Base-by-base conservation (phyloP, 2,113 vertebrate species). In the Rhinichthys klamathensis region DNA sequence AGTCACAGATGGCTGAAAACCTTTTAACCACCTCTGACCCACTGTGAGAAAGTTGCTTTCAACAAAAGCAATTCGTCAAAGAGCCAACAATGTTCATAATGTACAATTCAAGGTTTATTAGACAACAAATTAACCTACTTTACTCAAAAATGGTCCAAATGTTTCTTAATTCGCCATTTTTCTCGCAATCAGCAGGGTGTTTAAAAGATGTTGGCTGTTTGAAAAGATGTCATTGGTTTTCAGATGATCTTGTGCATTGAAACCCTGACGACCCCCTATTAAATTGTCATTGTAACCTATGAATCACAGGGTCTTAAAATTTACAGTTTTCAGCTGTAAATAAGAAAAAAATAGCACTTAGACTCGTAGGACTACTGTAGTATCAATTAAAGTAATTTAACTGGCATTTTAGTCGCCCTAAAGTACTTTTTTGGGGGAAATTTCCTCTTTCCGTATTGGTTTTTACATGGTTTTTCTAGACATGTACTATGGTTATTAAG, bases 231-330 rank as follows among this genome's bases (percentile, higher is more conserved):
- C 6, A 65, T 65, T 32, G 13, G 63, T 32, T 30, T 63, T 63
- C 27, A 67, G 63, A 32, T 32, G 32, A 10, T 35, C 32, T 9
- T 70, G 21, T 70, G 67, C 32, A 38, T 67, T 35, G 85, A 88
- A 84, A 88, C 79, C 81, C 41, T 86, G 56, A 74, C 78, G 67
- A 77, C 79, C 81, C 75, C 49, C 25, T 82, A 63, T 18, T 23
- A 88, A 88, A 85, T 86, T 35, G 89, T 92, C 84, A 89, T 90
- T 87, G 88, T 84, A 91, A 90, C 91, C 89, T 72, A 89, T 87
- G 90, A 91, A 86, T 90, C 86, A 89, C 67, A 77, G 69, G 83
- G 83, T 73, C 78, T 30, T 90, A 86, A 88, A 88, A 90, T 46
- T 12, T 46, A 46, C 44, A 46, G 84, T 54, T 54, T 18, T 54